Evolutionary conservation across 2,113 vertebrate genomes (phyloP).

Genomic region (Montifringilla adamsi): DNA sequence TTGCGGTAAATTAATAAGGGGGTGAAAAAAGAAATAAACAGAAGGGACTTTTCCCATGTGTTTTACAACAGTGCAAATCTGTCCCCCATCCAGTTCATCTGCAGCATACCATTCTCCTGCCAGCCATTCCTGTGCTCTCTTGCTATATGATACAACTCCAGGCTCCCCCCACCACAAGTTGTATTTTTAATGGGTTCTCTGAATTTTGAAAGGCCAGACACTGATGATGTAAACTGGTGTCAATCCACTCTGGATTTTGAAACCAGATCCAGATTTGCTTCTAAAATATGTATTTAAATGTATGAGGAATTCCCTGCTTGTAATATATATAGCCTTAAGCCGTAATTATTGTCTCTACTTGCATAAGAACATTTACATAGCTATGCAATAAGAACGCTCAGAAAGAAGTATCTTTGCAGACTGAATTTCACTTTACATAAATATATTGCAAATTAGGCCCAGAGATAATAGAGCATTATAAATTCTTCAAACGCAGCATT

Average conservation of each 20-base stretch:
- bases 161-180: not conserved
- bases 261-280: not conserved
- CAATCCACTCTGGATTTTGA: not conserved
- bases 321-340: not conserved
- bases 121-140: slow-evolving; percentile 29
- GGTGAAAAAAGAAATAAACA: slow-evolving; percentile 41
- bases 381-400: not conserved
- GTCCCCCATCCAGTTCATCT: slow-evolving; percentile 60
- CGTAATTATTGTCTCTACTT: not conserved
- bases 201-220: not conserved
- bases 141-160: not conserved
- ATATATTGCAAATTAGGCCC: not conserved
- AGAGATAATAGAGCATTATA: not conserved
- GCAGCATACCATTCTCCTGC: slow-evolving; percentile 17
- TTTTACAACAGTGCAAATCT: slow-evolving; percentile 53
- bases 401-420: not conserved
- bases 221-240: not conserved
- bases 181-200: not conserved
- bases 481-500: not conserved
- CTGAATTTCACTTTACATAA: not conserved
- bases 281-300: slow-evolving; percentile 2
- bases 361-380: not conserved
- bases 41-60: slow-evolving; percentile 64
- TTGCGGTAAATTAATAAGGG: slow-evolving; percentile 67
- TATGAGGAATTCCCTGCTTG: not conserved